Percentiles rank a stretch among this genome's conserved stretches.
Conservation (phyloP, 2,888 invertebrate genomes). For the Oscheius sp. region DNA sequence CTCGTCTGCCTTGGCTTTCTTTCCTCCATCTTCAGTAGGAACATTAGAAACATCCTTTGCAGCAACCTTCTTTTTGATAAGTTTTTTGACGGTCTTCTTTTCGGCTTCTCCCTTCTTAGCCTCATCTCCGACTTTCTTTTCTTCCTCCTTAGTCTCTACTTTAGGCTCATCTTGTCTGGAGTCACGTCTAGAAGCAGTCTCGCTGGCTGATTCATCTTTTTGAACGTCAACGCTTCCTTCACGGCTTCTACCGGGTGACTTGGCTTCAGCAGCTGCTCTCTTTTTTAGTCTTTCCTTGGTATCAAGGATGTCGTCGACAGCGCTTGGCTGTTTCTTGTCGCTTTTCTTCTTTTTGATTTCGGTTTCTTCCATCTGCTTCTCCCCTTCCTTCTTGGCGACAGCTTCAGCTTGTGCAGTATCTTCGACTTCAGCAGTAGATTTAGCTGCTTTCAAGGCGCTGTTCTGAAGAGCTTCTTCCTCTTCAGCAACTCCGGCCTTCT, state of each 20-base stretch:
- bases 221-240: conserved; percentile 34
- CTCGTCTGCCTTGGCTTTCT: conserved; percentile 38
- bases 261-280: conserved; percentile 1
- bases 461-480: neutral
- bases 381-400: neutral
- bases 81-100: conserved; percentile 33
- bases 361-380: conserved; percentile 3
- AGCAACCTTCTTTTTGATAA: conserved; percentile 40
- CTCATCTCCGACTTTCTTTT: conserved; percentile 35
- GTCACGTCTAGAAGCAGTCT: conserved; percentile 1
- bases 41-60: conserved; percentile 1
- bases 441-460: neutral
- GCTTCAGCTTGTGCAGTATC: conserved; percentile 6
- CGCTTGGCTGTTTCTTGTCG: conserved; percentile 28
- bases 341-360: conserved; percentile 14
- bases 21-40: conserved; percentile 8
- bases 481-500: conserved; percentile 32
- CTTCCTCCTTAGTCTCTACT: conserved; percentile 1
- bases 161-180: conserved; percentile 33
- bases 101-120: conserved; percentile 21
- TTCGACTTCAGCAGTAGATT: conserved; percentile 22
- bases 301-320: conserved; percentile 32
- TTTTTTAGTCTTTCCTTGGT: conserved; percentile 31
- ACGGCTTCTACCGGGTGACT: conserved; percentile 19
- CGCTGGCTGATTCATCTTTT: conserved; percentile 4